These are phyloP conservation scores for Pterocles gutturalis DNA, from an alignment of 2,113 vertebrate genomes.

Conservation along the genomic window DNA sequence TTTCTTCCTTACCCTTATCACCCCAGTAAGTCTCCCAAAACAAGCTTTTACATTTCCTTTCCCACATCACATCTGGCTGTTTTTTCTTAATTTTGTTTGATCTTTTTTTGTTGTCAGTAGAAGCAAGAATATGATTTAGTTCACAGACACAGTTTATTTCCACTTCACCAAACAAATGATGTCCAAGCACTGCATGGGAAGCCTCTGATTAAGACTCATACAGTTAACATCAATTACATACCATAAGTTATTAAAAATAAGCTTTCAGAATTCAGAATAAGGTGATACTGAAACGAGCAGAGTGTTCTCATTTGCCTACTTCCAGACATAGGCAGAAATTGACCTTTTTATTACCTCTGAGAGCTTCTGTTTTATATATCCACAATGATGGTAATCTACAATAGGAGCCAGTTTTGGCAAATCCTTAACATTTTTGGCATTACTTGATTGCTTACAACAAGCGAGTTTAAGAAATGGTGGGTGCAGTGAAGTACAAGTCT, in stretches of 20 bases:
- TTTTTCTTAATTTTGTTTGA: neutral
- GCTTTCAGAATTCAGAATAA: neutral
- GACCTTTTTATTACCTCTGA: neutral
- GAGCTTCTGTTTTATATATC: neutral
- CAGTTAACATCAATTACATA: neutral
- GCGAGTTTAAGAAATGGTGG: neutral
- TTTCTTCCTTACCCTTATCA: neutral
- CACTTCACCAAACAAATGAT: neutral
- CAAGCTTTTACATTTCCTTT: neutral
- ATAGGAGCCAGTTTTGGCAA: neutral
- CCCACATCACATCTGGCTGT: neutral
- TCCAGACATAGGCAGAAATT: neutral
- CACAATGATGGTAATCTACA: neutral
- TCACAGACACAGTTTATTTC: neutral
- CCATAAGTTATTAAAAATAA: neutral
- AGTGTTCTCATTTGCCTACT: neutral
- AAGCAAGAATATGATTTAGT: neutral
- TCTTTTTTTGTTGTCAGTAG: neutral
- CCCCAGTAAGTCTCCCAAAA: neutral
- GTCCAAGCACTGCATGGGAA: neutral
- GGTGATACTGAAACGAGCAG: neutral
- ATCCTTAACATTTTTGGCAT: neutral
- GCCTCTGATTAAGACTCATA: neutral
- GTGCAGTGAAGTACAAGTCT: neutral
- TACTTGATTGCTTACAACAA: neutral